Conservation (phyloP, 2,113 vertebrate genomes). For the Tetrax tetrax region DNA sequence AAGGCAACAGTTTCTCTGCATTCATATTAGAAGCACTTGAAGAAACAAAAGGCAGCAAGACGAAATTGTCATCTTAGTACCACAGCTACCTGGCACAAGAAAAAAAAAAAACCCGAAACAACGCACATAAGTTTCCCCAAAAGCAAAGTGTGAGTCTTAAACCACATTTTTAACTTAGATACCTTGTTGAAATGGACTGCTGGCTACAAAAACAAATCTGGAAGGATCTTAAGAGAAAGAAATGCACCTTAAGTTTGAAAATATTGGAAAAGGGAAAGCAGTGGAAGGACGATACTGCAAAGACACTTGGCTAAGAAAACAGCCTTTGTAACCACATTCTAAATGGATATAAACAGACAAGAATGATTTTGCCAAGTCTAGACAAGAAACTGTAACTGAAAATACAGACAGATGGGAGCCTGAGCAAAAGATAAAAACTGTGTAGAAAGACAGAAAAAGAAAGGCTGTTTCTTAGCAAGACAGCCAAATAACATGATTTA, state of each 20-base stretch:
- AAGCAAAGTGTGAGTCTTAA: background rate
- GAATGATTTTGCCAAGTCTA: conserved; percentile 7
- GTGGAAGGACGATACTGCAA: background rate
- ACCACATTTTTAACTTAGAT: background rate
- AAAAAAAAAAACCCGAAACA: background rate
- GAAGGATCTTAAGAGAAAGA: background rate
- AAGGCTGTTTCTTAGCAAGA: conserved; percentile 3
- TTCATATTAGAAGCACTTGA: background rate
- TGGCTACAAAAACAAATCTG: background rate
- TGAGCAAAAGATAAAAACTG: conserved; percentile 21
- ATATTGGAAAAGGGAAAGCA: background rate
- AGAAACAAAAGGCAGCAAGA: background rate
- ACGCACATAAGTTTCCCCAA: background rate
- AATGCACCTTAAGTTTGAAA: background rate
- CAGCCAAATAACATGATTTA: background rate
- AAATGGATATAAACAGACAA: background rate
- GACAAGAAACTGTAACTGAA: conserved; percentile 20
- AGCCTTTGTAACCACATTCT: background rate
- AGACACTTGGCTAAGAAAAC: background rate
- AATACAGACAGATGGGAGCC: background rate
- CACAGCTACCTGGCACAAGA: rapidly evolving
- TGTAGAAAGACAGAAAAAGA: conserved; percentile 1
- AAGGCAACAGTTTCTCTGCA: background rate
- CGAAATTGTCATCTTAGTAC: background rate
- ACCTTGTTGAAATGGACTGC: background rate